Percentiles rank a stretch among this genome's conserved stretches.
These are phyloP conservation scores for Tragelaphus imberbis DNA, from an alignment of 2,113 vertebrate genomes.

Conservation along the genomic window DNA sequence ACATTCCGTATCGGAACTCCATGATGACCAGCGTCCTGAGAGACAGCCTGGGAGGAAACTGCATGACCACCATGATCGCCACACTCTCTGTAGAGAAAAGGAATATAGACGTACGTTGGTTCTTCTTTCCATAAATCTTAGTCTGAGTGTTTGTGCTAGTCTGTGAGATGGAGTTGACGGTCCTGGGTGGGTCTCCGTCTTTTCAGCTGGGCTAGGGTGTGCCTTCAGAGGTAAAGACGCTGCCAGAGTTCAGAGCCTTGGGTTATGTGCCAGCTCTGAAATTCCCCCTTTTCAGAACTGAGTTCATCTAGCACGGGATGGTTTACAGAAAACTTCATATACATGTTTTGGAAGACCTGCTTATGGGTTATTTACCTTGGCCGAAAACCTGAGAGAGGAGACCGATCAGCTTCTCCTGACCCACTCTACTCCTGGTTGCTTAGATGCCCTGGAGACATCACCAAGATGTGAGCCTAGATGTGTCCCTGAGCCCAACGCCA, in stretches of 20 bases:
- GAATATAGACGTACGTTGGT: slow-evolving; percentile 87
- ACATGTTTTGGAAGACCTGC: not conserved
- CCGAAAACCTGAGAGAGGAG: not conserved
- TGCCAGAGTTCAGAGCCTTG: not conserved
- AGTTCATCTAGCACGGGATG: not conserved
- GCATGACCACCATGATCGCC: slow-evolving; percentile 97
- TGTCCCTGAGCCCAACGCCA: not conserved
- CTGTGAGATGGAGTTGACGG: not conserved
- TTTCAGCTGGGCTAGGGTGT: not conserved
- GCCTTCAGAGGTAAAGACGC: too few species aligned
- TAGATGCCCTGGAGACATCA: not conserved
- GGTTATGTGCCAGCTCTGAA: not conserved
- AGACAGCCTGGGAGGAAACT: slow-evolving; percentile 97
- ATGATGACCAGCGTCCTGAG: slow-evolving; percentile 98
- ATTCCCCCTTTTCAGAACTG: not conserved
- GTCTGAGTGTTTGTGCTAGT: not conserved
- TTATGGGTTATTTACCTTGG: not conserved
- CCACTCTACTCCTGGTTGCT: not conserved
- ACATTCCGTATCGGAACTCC: slow-evolving; percentile 97
- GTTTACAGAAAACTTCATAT: not conserved
- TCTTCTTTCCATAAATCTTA: not conserved
- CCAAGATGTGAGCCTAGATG: not conserved
- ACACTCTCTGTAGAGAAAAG: slow-evolving; percentile 90
- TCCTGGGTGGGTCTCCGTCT: not conserved
- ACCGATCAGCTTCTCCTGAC: not conserved